Percentiles rank a stretch among this genome's conserved stretches.
Evolutionary conservation across 2,888 invertebrate species (phyloP).

Genomic region (Tipula lateralis): DNA sequence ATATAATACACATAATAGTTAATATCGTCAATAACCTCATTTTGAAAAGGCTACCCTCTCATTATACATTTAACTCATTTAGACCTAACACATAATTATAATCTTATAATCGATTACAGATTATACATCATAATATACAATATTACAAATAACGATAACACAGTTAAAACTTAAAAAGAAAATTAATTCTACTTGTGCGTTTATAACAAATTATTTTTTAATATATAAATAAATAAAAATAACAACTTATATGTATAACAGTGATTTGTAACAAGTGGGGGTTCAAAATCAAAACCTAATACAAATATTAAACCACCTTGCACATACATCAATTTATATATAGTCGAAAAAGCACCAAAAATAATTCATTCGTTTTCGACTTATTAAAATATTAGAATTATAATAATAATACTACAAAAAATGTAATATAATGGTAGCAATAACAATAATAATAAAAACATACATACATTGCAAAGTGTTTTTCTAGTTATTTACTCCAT

Average conservation of each 20-base stretch:
- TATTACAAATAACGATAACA: background rate
- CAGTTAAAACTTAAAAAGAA: background rate
- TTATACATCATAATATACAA: background rate
- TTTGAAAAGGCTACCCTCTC: background rate
- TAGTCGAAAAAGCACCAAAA: background rate
- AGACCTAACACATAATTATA: background rate
- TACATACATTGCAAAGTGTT: background rate
- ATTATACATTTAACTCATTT: background rate
- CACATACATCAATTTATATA: background rate
- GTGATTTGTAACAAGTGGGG: background rate
- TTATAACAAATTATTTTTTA: background rate
- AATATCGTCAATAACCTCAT: background rate
- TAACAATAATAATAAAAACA: background rate
- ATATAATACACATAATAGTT: too few species aligned
- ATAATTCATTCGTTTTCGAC: background rate
- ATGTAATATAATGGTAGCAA: background rate
- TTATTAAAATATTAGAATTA: background rate
- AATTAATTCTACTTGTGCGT: background rate
- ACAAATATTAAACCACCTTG: background rate
- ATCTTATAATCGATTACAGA: background rate
- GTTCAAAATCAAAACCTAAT: background rate
- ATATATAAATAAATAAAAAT: background rate
- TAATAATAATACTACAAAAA: background rate
- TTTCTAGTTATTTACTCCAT: background rate
- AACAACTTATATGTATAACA: background rate